These are phyloP conservation scores for Balanococcus diminutus DNA, from an alignment of 2,888 invertebrate genomes.

Conservation along the genomic window DNA sequence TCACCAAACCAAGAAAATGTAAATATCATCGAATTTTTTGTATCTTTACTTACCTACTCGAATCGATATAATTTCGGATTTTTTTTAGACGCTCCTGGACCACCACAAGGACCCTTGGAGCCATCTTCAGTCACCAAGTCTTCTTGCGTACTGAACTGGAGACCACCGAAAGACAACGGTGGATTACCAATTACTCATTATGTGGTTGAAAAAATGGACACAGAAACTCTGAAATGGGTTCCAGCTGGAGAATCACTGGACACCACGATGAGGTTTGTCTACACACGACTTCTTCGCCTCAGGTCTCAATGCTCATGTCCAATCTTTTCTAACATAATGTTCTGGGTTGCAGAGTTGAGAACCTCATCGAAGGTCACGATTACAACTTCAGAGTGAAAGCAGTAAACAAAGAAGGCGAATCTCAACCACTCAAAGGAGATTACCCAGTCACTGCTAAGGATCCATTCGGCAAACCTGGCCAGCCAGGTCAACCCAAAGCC, in stretches of 20 bases:
- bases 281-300: too few species aligned
- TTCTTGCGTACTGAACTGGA: constrained; percentile 83
- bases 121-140: constrained; percentile 87
- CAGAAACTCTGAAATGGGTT: constrained; percentile 91
- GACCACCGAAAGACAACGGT: constrained; percentile 91
- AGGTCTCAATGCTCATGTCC: too few species aligned
- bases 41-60: too few species aligned
- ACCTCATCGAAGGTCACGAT: constrained; percentile 90
- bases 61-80: background rate
- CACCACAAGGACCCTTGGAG: constrained; percentile 90
- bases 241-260: constrained; percentile 80
- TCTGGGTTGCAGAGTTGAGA: constrained; percentile 75
- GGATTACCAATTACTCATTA: constrained; percentile 91
- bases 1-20: constrained; percentile 85
- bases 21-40: constrained; percentile 60
- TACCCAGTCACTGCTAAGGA: constrained; percentile 91
- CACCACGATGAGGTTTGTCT: constrained; percentile 54
- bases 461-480: constrained; percentile 88
- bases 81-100: constrained; percentile 74
- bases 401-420: constrained; percentile 92
- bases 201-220: constrained; percentile 94
- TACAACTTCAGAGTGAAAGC: constrained; percentile 94
- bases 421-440: constrained; percentile 78
- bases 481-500: constrained; percentile 89
- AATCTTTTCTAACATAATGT: too few species aligned